Conservation (phyloP, 2,888 invertebrate species). For the Junonia oenone region DNA sequence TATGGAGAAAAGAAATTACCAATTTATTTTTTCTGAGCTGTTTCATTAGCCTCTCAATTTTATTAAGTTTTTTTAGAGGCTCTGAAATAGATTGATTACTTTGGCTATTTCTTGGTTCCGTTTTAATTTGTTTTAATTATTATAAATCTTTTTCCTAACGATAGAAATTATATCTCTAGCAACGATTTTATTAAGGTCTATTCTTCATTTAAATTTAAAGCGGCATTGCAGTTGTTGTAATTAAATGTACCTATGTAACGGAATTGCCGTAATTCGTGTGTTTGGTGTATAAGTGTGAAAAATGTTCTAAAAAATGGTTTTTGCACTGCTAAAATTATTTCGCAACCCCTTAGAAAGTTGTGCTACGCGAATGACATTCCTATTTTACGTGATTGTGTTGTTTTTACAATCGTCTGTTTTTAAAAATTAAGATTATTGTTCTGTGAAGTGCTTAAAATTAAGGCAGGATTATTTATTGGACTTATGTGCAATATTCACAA, state of each 20-base stretch:
- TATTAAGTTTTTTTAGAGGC: too few species aligned
- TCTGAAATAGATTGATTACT: not conserved
- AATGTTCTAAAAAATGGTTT: not conserved
- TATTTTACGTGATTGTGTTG: not conserved
- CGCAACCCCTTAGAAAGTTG: not conserved
- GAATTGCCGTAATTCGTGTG: not conserved
- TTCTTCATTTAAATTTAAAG: too few species aligned
- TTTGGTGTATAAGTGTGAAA: not conserved
- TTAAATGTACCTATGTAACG: not conserved
- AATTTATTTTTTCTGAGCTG: not conserved
- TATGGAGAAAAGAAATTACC: not conserved
- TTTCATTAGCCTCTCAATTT: not conserved
- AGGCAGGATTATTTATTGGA: too few species aligned
- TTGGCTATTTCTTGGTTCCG: not conserved
- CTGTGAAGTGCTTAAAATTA: not conserved
- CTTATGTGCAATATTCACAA: too few species aligned
- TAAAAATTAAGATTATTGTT: not conserved
- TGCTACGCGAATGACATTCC: not conserved
- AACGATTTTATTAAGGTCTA: not conserved
- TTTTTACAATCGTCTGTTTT: not conserved
- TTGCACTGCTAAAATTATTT: not conserved
- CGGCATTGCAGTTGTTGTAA: not conserved
- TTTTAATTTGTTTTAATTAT: not conserved
- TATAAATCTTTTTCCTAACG: too few species aligned
- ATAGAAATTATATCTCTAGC: too few species aligned